Percentiles rank a stretch among this genome's conserved stretches.
These are phyloP conservation scores for Ceratothoa steindachneri DNA, from an alignment of 2,888 invertebrate species.

Conservation along the genomic window DNA sequence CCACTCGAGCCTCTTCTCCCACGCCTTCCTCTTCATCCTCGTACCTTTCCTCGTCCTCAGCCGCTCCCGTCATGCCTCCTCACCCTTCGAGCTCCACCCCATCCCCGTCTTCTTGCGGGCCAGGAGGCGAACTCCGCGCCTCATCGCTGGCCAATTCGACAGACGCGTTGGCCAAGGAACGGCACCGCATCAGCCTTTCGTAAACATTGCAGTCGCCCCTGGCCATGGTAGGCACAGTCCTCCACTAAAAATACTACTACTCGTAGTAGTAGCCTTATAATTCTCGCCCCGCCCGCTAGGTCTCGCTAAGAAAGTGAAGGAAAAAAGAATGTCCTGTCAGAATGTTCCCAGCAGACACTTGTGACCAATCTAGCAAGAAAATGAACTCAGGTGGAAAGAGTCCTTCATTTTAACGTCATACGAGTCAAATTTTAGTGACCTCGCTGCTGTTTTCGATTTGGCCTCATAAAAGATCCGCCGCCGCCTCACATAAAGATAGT, in stretches of 20 bases:
- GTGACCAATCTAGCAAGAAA: not conserved
- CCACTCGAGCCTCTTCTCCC: not conserved
- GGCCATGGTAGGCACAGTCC: not conserved
- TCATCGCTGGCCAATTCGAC: not conserved
- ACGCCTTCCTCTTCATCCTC: not conserved
- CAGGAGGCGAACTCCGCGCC: no score
- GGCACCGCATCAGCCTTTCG: not conserved
- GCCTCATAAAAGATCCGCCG: no score
- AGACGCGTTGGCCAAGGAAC: not conserved
- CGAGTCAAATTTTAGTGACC: no score
- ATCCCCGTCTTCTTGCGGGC: no score
- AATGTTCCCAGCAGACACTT: not conserved
- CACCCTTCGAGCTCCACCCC: no score
- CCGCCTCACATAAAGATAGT: no score
- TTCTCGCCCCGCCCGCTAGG: not conserved
- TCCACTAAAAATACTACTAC: no score
- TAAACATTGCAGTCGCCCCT: no score
- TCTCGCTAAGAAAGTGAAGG: not conserved
- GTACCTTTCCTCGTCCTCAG: no score
- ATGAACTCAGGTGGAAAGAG: not conserved
- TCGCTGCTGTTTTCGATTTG: no score
- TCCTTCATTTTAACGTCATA: no score
- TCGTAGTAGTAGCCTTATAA: not conserved
- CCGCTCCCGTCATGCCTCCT: not conserved
- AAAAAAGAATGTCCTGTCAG: conserved; percentile 3